These are phyloP conservation scores for Halichondria panicea DNA, from an alignment of 37 sponge, comb jelly and placozoan species.

Conservation along the genomic window DNA sequence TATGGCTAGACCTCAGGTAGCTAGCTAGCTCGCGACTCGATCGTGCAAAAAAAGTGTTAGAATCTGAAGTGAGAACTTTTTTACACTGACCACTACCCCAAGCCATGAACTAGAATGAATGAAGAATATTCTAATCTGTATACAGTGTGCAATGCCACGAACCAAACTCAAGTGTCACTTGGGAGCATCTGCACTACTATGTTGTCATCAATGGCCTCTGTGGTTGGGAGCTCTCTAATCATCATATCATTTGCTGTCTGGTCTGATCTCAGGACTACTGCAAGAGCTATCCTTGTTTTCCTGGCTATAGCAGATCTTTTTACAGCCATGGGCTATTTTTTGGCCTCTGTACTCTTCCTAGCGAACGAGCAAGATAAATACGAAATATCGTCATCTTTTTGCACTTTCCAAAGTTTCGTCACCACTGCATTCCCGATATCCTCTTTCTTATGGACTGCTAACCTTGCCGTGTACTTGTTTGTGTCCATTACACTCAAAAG, in stretches of 20 bases:
- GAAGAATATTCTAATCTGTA: too few species aligned
- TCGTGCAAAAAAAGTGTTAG: too few species aligned
- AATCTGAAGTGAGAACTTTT: too few species aligned
- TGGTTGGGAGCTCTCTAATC: conserved; percentile 54
- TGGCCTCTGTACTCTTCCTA: conserved; percentile 10
- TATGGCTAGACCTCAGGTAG: too few species aligned
- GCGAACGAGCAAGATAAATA: neutral
- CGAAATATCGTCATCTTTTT: conserved; percentile 1
- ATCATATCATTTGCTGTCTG: conserved; percentile 38
- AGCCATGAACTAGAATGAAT: too few species aligned
- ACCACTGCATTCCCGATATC: conserved; percentile 51
- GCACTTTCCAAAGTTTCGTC: conserved; percentile 41
- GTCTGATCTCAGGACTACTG: conserved; percentile 30
- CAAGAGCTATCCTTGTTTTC: conserved; percentile 58
- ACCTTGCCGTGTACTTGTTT: conserved; percentile 57
- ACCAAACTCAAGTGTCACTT: neutral
- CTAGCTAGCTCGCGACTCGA: too few species aligned
- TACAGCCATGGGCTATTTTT: conserved; percentile 56
- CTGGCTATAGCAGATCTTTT: conserved; percentile 68
- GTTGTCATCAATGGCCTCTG: conserved; percentile 24
- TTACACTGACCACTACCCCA: too few species aligned
- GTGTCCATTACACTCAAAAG: conserved; percentile 29
- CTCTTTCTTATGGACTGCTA: conserved; percentile 63
- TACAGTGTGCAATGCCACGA: too few species aligned
- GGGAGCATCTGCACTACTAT: conserved; percentile 16